Evolutionary conservation across 92 coral and sea anemone species (phyloP).

Genomic region (Bergia puertoricense): DNA sequence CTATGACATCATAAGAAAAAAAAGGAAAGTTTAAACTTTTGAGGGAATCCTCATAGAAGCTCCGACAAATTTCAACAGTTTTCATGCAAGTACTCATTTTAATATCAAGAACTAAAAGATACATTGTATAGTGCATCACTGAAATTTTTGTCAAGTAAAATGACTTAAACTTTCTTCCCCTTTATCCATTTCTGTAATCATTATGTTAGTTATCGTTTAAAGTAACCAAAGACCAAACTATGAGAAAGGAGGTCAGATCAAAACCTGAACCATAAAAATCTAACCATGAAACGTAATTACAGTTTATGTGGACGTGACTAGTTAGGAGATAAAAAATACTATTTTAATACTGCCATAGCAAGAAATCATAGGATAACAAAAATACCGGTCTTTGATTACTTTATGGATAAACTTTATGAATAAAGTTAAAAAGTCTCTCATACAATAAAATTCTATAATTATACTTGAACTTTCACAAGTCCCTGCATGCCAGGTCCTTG

Average conservation of each 20-base stretch:
- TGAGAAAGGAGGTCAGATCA: not conserved
- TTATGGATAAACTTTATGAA: not conserved
- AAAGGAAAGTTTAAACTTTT: not conserved
- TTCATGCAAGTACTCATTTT: too few relatives aligned
- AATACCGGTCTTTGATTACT: conserved; percentile 33
- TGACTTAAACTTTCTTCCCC: not conserved
- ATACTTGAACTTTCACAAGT: conserved; percentile 88
- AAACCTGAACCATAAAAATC: not conserved
- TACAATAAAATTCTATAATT: conserved; percentile 40
- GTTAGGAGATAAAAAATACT: too few relatives aligned
- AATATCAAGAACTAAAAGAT: too few relatives aligned
- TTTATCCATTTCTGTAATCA: not conserved
- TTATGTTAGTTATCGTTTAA: not conserved
- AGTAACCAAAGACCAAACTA: conserved; percentile 16
- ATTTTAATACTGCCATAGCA: too few relatives aligned
- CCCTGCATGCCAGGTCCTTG: conserved; percentile 89
- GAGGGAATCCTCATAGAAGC: not conserved
- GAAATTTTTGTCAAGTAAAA: not conserved
- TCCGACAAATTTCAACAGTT: not conserved
- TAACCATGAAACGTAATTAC: not conserved
- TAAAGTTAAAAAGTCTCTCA: conserved; percentile 28
- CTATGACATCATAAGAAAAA: not conserved
- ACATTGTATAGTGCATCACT: not conserved
- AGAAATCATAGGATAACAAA: not conserved
- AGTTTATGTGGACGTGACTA: too few relatives aligned